Evolutionary conservation across 2,113 vertebrate species (phyloP).

Genomic region (Condylura cristata): DNA sequence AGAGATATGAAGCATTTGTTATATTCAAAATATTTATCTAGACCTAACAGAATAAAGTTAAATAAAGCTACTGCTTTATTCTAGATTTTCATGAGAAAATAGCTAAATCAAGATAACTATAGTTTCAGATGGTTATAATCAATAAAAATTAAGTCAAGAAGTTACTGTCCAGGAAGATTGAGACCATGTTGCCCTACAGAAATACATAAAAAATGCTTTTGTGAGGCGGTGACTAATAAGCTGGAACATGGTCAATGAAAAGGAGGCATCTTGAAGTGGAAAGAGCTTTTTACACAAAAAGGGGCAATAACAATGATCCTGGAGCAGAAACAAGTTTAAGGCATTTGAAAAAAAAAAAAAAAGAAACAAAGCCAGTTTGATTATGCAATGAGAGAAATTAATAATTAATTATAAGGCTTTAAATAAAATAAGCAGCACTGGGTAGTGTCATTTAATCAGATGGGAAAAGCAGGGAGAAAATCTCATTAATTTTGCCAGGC

Average conservation of each 20-base stretch:
- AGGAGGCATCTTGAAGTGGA: background rate
- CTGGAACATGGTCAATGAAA: background rate
- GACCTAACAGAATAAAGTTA: background rate
- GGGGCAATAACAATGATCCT: background rate
- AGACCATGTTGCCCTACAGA: background rate
- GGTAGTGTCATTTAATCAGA: background rate
- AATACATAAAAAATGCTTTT: background rate
- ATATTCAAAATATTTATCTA: background rate
- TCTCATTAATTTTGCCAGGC: background rate
- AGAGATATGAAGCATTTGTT: background rate
- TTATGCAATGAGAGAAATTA: background rate
- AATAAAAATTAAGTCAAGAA: background rate
- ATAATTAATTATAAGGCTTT: background rate
- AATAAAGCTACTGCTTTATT: background rate
- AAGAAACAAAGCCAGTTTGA: background rate
- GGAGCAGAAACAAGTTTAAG: background rate
- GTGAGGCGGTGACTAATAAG: background rate
- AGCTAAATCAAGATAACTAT: background rate
- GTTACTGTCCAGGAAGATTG: background rate
- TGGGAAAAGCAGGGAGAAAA: background rate
- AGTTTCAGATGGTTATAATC: background rate
- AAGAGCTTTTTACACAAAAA: background rate
- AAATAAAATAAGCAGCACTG: background rate
- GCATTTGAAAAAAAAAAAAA: background rate
- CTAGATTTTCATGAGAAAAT: background rate